Conservation (phyloP, 2,113 vertebrate species). For the Clarias batrachus region DNA sequence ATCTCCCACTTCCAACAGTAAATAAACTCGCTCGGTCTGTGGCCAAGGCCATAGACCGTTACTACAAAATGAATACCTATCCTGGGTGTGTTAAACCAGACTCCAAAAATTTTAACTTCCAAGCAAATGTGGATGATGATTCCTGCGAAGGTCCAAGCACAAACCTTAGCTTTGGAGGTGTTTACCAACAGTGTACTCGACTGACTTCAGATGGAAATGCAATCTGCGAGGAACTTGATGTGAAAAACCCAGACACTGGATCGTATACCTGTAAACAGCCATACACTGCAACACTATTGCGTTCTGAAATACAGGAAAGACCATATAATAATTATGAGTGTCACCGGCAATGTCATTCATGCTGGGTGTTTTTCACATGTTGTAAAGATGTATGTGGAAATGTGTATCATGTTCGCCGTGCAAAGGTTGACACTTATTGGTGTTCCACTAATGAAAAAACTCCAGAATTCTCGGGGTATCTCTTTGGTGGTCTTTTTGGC, state of each 20-base stretch:
- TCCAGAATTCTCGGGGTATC: slow-evolving; percentile 70
- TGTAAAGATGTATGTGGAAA: slow-evolving; percentile 72
- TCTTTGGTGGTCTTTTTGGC: slow-evolving; percentile 86
- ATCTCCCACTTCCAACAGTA: slow-evolving; percentile 78
- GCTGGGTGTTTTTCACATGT: slow-evolving; percentile 63
- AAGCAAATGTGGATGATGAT: slow-evolving; percentile 82
- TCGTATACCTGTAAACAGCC: slow-evolving; percentile 71
- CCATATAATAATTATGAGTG: slow-evolving; percentile 78
- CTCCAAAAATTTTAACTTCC: slow-evolving; percentile 86
- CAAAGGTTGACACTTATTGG: slow-evolving; percentile 79
- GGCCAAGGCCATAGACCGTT: slow-evolving; percentile 72
- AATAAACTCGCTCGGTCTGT: slow-evolving; percentile 70
- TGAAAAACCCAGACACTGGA: slow-evolving; percentile 82
- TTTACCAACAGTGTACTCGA: slow-evolving; percentile 76
- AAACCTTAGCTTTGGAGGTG: slow-evolving; percentile 87
- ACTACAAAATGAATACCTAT: slow-evolving; percentile 82
- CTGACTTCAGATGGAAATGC: slow-evolving; percentile 52
- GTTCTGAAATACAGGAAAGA: slow-evolving; percentile 74
- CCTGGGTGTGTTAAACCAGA: slow-evolving; percentile 77
- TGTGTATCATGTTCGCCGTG: slow-evolving; percentile 70
- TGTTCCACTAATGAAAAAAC: slow-evolving; percentile 58
- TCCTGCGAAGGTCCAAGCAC: slow-evolving; percentile 76
- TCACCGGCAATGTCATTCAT: slow-evolving; percentile 31
- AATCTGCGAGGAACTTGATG: slow-evolving; percentile 73
- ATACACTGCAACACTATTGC: slow-evolving; percentile 71